Evolutionary conservation across 2,797 vertebrate species (phyloP), one percentile per base, ranked within the genome.

Genomic region (Chelmon rostratus): DNA sequence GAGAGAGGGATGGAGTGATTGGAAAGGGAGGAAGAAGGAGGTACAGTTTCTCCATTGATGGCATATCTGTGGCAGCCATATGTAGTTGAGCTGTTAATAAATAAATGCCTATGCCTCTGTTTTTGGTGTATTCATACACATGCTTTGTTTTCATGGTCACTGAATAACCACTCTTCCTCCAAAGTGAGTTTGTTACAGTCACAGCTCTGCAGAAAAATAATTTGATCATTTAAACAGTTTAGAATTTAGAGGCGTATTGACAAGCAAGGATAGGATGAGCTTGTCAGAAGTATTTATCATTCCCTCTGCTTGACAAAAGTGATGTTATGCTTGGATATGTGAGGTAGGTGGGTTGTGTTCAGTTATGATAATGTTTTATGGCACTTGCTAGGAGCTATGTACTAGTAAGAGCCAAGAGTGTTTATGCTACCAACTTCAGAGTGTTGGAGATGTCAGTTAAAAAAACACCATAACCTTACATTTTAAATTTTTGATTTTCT

Each of bases 1-100:
- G 47, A 28, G 42, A 9, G 18, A 6, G 25, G 9, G 37, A 16
- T 23, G 21, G 61, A 38, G 18, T 13, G 40, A 44, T 21, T 13
- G 25, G 19, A 7, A 23, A 23, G 23, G 31, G 10, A 46, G 6
- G 28, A 16, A 8, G 8, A 47, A 8, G 6, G 13, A 40, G 46
- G 46, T 42, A n/a, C 11, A 73, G 8, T 65, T 31, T 79, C 18
- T 78, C 61, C 8, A 79, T 58, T 56, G 8, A 74, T 74, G 47
- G 25, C n/a, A 65, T 52, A 66, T 70, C 56, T 37, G 40, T 59
- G 28, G 15, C 52, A 74, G 50, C 53, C 18, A 58, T 73, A 69
- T 79, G 21, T 19, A 52, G 49, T 19, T 40, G 19, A 68, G 42
- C 23, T 47, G n/a, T 62, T 40, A 62, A 35, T 80, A n/a, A 10